A percentile compares a stretch with the other conserved stretches of the same genome.
These are phyloP conservation scores for Colaptes auratus DNA, from an alignment of 2,113 vertebrate species.

Conservation along the genomic window DNA sequence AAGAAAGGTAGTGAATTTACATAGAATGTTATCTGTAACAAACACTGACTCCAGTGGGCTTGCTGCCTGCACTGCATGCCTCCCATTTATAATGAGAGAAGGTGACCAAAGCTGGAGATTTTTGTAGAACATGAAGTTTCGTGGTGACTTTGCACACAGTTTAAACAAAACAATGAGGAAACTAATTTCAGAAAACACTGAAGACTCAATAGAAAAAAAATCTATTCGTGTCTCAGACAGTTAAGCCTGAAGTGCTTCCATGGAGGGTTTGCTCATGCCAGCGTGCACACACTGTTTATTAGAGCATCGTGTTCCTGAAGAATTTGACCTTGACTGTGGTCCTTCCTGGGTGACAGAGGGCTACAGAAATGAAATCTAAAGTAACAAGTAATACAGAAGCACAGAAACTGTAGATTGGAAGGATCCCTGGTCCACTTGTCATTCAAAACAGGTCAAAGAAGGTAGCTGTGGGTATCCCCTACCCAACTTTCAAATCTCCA, in stretches of 20 bases:
- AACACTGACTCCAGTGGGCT: background rate
- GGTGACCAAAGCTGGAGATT: background rate
- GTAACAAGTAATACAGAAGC: background rate
- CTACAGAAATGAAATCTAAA: conserved; percentile 20
- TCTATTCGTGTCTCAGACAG: background rate
- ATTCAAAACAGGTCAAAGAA: background rate
- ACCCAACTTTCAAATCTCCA: background rate
- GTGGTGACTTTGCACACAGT: background rate
- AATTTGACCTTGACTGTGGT: conserved; percentile 39
- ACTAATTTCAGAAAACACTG: background rate
- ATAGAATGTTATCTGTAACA: background rate
- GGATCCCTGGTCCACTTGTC: background rate
- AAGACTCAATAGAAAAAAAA: background rate
- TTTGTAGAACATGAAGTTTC: background rate
- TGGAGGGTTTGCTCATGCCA: background rate
- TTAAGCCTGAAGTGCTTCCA: background rate
- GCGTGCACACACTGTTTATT: background rate
- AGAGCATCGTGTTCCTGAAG: background rate
- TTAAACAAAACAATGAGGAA: background rate
- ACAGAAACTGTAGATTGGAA: background rate
- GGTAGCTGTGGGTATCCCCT: background rate
- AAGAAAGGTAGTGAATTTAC: background rate
- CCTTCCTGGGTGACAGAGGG: background rate
- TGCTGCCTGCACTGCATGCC: background rate
- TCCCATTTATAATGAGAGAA: background rate